These are phyloP conservation scores for Actinia equina DNA, from an alignment of 64 coral and sea anemone species.

Conservation along the genomic window DNA sequence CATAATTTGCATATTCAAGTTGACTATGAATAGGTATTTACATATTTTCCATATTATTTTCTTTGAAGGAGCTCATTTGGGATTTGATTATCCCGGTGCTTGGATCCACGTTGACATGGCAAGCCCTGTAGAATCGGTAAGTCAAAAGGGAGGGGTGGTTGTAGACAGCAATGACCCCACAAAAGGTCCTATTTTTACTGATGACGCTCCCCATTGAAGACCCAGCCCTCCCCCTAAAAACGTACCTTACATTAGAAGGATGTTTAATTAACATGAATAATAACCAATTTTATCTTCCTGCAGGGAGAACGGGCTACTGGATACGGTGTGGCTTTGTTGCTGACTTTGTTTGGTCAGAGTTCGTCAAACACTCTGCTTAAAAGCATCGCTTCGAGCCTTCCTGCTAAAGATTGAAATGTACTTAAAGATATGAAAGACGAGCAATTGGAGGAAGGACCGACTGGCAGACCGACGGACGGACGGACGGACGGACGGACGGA, in stretches of 20 bases:
- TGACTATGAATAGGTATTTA: no score
- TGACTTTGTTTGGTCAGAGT: slow-evolving; percentile 89
- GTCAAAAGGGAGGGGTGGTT: neutral
- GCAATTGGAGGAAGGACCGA: no score
- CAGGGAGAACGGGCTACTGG: slow-evolving; percentile 93
- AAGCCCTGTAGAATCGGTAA: slow-evolving; percentile 71
- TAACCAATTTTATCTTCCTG: neutral
- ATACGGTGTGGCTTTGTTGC: slow-evolving; percentile 88
- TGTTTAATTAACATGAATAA: neutral
- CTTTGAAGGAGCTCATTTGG: slow-evolving; percentile 76
- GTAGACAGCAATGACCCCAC: no score
- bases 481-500: no score
- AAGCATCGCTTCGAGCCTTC: slow-evolving; percentile 57
- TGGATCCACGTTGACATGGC: slow-evolving; percentile 98
- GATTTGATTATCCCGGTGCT: slow-evolving; percentile 90
- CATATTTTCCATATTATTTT: neutral
- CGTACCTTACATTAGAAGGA: no score
- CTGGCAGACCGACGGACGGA: no score
- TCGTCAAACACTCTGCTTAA: slow-evolving; percentile 65
- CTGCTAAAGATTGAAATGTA: slow-evolving; percentile 26
- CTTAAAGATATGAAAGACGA: no score
- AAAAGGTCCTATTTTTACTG: no score
- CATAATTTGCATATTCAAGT: no score
- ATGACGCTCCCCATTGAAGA: no score
- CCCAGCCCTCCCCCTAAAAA: no score